Percentiles rank a stretch among this genome's conserved stretches.
Evolutionary conservation across 2,113 vertebrate species (phyloP).

Genomic region (Phrynosoma platyrhinos): DNA sequence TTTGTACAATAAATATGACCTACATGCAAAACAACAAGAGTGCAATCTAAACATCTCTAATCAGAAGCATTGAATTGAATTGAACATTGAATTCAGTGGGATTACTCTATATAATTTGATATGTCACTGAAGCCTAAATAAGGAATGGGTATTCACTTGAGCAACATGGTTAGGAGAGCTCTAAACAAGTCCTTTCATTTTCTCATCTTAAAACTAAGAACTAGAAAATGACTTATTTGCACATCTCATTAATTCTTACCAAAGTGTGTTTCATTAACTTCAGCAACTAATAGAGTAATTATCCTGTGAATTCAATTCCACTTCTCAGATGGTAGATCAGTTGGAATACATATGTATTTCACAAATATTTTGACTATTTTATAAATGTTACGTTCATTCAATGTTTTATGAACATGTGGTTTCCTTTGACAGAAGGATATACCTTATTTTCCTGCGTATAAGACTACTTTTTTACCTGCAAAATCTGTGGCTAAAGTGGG

Average conservation of each 20-base stretch:
- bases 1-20: no score
- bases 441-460: no score
- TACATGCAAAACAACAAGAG: neutral
- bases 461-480: no score
- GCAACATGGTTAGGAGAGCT: neutral
- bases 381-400: neutral
- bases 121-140: no score
- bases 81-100: neutral
- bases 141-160: neutral
- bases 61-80: no score
- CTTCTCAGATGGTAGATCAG: neutral
- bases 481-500: no score
- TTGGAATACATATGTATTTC: conserved; percentile 10
- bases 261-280: neutral
- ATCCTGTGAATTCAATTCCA: neutral
- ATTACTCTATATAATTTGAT: no score
- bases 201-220: neutral
- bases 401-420: neutral
- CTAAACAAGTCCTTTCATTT: neutral
- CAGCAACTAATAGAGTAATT: conserved; percentile 6
- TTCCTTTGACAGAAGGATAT: no score
- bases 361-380: neutral
- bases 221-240: neutral
- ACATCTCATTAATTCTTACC: conserved; percentile 1
- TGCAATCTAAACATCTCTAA: neutral